phyloP scores from a whole-genome alignment of 2,888 invertebrate species.

The Steinernema hermaphroditum region DNA sequence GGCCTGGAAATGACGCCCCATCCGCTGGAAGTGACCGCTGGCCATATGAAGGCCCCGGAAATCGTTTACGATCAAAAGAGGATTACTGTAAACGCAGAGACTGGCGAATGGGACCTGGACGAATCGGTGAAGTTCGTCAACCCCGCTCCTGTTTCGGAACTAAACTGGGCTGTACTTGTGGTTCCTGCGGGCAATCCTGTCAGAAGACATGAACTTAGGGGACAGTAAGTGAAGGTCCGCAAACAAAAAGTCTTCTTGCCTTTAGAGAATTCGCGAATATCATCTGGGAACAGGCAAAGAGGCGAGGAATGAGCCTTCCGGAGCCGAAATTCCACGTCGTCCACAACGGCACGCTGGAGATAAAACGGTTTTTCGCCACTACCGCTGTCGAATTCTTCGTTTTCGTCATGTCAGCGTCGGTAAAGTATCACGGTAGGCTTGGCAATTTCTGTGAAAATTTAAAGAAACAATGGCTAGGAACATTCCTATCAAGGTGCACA shows the following conservation, averaged over 20 bases:
- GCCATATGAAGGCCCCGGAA: background rate
- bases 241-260: background rate
- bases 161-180: background rate
- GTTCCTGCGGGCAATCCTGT: background rate
- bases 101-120: background rate
- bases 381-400: conserved; percentile 1
- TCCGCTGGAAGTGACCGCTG: background rate
- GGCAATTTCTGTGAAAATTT: no score
- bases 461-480: no score
- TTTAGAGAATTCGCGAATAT: background rate
- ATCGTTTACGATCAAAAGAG: background rate
- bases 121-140: background rate
- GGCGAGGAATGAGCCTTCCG: background rate
- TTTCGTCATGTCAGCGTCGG: background rate
- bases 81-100: background rate
- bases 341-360: background rate
- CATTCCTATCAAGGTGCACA: no score
- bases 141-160: background rate
- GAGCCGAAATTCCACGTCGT: background rate
- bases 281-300: background rate
- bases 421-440: background rate
- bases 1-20: background rate
- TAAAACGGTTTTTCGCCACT: background rate
- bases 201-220: no score
- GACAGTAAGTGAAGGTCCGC: no score